phyloP scores from a whole-genome alignment of 2,888 invertebrate species.

The Itoplectis maculator region DNA sequence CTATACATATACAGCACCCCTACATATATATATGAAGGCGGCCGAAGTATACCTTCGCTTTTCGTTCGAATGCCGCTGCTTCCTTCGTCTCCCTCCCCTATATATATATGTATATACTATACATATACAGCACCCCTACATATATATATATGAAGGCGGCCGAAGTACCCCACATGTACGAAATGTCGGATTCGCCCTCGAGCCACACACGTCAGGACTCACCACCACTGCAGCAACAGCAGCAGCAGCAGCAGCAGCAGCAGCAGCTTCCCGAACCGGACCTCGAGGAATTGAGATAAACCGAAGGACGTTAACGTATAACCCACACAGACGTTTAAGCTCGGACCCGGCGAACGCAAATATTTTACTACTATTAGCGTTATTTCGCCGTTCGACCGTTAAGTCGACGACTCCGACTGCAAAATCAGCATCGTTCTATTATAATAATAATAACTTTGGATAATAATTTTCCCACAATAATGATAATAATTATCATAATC shows the following conservation, averaged over 20 bases:
- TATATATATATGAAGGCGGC: constrained; percentile 14
- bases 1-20: too few relatives aligned
- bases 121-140: too few relatives aligned
- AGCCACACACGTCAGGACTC: constrained; percentile 28
- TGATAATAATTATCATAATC: too few relatives aligned
- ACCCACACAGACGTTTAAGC: constrained; percentile 59
- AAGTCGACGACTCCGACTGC: background rate
- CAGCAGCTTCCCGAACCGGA: constrained; percentile 42
- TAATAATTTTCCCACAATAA: too few relatives aligned
- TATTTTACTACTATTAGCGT: constrained; percentile 71
- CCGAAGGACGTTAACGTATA: constrained; percentile 56
- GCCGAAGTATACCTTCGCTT: too few relatives aligned
- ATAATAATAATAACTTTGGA: constrained; percentile 1
- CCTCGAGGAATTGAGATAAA: constrained; percentile 49
- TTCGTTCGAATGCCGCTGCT: too few relatives aligned
- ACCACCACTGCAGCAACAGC: constrained; percentile 54
- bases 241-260: constrained; percentile 49
- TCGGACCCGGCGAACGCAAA: constrained; percentile 60
- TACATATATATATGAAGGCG: too few relatives aligned
- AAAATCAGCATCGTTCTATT: background rate
- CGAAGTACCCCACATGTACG: too few relatives aligned
- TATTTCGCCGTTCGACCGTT: constrained; percentile 45
- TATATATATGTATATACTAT: constrained; percentile 6
- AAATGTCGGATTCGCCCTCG: background rate
- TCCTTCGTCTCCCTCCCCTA: too few relatives aligned